A percentile compares a stretch with the other conserved stretches of the same genome.
These are phyloP conservation scores for Arrhopalites spinosus DNA, from an alignment of 2,888 invertebrate genomes.

Conservation along the genomic window DNA sequence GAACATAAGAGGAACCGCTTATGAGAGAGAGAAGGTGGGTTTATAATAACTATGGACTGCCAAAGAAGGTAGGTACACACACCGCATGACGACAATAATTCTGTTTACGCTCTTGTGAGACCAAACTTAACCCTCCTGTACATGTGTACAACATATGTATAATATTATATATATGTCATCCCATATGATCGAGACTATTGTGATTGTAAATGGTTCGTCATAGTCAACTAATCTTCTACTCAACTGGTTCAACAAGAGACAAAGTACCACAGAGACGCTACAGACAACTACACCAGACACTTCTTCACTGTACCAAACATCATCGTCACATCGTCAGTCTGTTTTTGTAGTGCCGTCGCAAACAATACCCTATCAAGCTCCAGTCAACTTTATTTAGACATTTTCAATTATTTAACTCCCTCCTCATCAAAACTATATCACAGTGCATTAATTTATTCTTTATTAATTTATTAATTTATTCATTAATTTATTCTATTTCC, in stretches of 20 bases:
- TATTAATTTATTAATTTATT: too few species aligned
- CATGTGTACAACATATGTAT: background rate
- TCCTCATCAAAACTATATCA: too few species aligned
- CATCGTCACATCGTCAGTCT: too few species aligned
- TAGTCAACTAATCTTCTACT: background rate
- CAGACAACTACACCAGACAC: background rate
- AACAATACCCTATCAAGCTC: too few species aligned
- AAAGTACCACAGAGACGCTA: background rate
- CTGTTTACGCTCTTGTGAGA: background rate
- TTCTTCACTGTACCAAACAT: background rate
- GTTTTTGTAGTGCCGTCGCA: too few species aligned
- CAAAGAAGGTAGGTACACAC: too few species aligned
- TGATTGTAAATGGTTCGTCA: background rate
- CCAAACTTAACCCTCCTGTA: background rate
- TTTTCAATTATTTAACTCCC: too few species aligned
- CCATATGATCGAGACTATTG: background rate
- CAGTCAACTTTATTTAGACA: too few species aligned
- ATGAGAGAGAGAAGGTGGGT: background rate
- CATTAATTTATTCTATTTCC: too few species aligned
- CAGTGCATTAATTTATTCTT: too few species aligned
- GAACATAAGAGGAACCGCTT: too few species aligned
- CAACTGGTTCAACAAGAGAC: conserved; percentile 2
- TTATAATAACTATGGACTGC: too few species aligned
- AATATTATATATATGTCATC: background rate
- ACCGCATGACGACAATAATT: background rate